phyloP scores from a whole-genome alignment of 2,113 vertebrate genomes.

The Cololabis saira region DNA sequence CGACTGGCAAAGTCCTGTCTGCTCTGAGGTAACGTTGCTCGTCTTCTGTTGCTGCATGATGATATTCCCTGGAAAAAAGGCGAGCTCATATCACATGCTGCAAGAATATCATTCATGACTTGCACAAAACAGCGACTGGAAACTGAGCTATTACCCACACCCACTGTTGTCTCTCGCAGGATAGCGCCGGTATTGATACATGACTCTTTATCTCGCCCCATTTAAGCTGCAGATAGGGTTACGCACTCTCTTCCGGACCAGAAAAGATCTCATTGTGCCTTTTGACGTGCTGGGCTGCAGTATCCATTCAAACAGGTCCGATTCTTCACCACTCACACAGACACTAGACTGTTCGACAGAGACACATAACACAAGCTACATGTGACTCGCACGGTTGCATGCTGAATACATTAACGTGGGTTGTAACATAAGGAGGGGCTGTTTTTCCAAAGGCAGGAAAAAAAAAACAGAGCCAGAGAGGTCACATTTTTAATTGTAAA shows the following conservation, averaged over 20 bases:
- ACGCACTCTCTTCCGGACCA: conserved; percentile 69
- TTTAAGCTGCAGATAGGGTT: conserved; percentile 67
- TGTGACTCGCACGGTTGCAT: conserved; percentile 58
- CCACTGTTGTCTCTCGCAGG: conserved; percentile 62
- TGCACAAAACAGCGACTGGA: conserved; percentile 70
- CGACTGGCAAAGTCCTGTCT: background rate
- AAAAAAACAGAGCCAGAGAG: background rate
- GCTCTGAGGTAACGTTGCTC: background rate
- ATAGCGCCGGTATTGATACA: conserved; percentile 56
- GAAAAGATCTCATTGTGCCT: conserved; percentile 72
- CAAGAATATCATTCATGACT: conserved; percentile 68
- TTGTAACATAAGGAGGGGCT: conserved; percentile 33
- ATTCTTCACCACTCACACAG: conserved; percentile 41
- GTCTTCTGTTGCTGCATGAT: background rate
- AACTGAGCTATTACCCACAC: conserved; percentile 62
- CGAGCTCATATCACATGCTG: conserved; percentile 37
- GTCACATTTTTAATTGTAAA: background rate
- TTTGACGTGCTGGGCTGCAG: conserved; percentile 52
- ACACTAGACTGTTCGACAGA: conserved; percentile 39
- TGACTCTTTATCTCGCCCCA: conserved; percentile 68
- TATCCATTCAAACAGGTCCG: conserved; percentile 61
- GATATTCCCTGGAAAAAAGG: conserved; percentile 33
- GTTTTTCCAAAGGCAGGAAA: conserved; percentile 21
- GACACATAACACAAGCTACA: conserved; percentile 44
- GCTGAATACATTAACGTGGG: conserved; percentile 50